These are phyloP conservation scores for Naja naja DNA, from an alignment of 2,113 vertebrate species.

Conservation along the genomic window DNA sequence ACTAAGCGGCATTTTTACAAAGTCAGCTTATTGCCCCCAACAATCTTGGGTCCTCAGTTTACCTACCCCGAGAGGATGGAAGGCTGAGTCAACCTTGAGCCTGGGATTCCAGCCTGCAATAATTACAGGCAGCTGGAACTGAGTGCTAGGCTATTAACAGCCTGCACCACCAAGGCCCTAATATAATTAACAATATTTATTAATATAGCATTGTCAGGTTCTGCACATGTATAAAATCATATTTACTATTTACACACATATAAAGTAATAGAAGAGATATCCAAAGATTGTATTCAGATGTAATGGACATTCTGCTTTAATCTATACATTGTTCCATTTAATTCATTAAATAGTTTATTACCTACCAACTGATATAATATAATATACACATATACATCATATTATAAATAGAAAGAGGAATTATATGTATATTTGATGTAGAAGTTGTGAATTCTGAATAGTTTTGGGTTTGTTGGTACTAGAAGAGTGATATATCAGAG, in stretches of 20 bases:
- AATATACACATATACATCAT: not conserved
- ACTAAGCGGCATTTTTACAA: no score
- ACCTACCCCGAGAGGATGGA: no score
- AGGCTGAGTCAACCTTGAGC: no score
- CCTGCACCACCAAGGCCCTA: no score
- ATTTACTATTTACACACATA: not conserved
- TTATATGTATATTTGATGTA: not conserved
- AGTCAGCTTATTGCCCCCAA: no score
- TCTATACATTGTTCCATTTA: not conserved
- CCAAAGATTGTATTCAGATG: not conserved
- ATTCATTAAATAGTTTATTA: not conserved
- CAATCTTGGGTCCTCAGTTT: no score
- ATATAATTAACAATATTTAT: no score
- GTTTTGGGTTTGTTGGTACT: not conserved
- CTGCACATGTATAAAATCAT: not conserved
- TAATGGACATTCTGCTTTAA: not conserved
- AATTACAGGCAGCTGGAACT: no score
- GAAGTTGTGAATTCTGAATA: not conserved
- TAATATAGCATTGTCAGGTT: not conserved
- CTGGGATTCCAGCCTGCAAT: no score
- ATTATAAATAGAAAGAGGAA: not conserved
- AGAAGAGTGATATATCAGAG: not conserved
- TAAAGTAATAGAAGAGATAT: not conserved
- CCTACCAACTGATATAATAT: not conserved
- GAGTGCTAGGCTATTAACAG: no score